These are phyloP conservation scores for Gymnobelideus leadbeateri DNA, from an alignment of 2,113 vertebrate genomes.

Conservation along the genomic window DNA sequence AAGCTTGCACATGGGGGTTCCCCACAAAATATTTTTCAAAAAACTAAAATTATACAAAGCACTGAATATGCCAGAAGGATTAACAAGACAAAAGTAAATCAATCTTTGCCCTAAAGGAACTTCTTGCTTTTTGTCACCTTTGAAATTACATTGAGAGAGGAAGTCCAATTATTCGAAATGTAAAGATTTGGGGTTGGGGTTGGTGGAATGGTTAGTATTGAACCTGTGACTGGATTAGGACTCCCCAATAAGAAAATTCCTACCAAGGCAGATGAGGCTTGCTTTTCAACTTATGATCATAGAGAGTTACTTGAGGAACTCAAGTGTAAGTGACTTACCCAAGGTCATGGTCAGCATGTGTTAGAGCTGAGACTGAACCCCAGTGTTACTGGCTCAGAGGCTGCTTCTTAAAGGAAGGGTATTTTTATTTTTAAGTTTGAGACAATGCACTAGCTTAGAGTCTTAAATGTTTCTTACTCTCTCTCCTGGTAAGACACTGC, in stretches of 20 bases:
- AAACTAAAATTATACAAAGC: background rate
- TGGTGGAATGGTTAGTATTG: background rate
- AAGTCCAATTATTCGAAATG: conserved; percentile 1
- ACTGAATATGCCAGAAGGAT: background rate
- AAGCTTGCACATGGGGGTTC: background rate
- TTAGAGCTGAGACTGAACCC: background rate
- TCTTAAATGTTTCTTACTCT: conserved; percentile 40
- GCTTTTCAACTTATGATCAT: background rate
- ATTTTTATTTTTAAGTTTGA: background rate
- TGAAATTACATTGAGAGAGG: background rate
- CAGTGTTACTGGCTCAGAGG: background rate
- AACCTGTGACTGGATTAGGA: background rate
- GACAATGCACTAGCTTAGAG: background rate
- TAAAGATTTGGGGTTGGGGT: background rate
- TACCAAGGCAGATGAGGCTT: background rate
- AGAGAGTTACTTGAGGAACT: background rate
- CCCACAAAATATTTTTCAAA: background rate
- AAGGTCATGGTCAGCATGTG: background rate
- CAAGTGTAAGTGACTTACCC: background rate
- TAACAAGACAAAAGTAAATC: background rate
- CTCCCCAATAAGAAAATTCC: background rate
- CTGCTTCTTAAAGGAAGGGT: background rate
- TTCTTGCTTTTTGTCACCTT: background rate
- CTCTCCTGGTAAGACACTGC: background rate
- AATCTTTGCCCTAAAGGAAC: background rate